A percentile compares a stretch with the other conserved stretches of the same genome.
Evolutionary conservation across 2,888 invertebrate species (phyloP).

Genomic region (Papilio demoleus): DNA sequence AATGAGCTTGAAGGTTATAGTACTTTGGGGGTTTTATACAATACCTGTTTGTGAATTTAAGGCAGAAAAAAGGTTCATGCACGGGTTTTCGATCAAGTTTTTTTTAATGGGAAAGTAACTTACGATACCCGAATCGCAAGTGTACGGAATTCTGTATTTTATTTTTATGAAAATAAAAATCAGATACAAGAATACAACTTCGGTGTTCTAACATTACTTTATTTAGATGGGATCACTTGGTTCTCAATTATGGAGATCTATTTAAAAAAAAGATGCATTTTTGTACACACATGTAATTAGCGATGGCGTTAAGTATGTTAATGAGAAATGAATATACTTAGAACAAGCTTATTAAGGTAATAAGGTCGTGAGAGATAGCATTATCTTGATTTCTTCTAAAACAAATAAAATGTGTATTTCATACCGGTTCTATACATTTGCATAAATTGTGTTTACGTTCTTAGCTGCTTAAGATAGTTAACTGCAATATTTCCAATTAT

Average conservation of each 20-base stretch:
- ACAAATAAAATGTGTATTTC: background rate
- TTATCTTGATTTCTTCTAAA: constrained; percentile 8
- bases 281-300: background rate
- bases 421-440: background rate
- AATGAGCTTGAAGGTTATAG: background rate
- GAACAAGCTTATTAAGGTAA: constrained; percentile 10
- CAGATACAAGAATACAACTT: too few relatives aligned
- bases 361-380: constrained; percentile 6
- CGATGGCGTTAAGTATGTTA: constrained; percentile 1
- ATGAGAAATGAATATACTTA: background rate
- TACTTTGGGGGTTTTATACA: background rate
- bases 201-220: too few relatives aligned
- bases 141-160: background rate
- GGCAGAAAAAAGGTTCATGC: background rate
- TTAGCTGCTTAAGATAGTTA: background rate
- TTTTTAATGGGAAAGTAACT: background rate
- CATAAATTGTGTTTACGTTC: background rate
- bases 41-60: constrained; percentile 4
- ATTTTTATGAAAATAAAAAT: too few relatives aligned
- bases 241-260: too few relatives aligned
- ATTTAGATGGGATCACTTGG: too few relatives aligned
- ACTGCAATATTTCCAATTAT: background rate
- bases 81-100: background rate
- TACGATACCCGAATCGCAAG: background rate
- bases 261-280: background rate